A percentile compares a stretch with the other conserved stretches of the same genome.
These are phyloP conservation scores for Cathartes aura DNA, from an alignment of 2,113 vertebrate species.

Conservation along the genomic window DNA sequence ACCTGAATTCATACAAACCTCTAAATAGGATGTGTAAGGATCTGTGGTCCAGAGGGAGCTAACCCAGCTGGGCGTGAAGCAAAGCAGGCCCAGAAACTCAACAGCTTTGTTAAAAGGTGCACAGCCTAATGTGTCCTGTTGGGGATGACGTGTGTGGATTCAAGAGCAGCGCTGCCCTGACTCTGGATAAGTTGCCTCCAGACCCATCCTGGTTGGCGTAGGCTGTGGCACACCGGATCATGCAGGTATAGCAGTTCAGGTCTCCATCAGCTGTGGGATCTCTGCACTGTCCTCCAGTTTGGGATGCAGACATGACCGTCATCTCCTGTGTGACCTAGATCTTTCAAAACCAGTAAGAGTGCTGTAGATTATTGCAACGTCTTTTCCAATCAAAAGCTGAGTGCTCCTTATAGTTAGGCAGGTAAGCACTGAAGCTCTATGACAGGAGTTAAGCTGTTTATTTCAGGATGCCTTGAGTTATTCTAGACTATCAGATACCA, in stretches of 20 bases:
- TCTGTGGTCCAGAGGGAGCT: not conserved
- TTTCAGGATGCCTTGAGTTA: not conserved
- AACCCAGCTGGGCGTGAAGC: not conserved
- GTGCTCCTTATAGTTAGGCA: not conserved
- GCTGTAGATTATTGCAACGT: not conserved
- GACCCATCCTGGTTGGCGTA: accelerated
- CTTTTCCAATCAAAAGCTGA: not conserved
- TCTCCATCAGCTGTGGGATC: not conserved
- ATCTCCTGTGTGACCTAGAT: not conserved
- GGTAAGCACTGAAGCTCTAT: not conserved
- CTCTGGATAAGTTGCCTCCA: not conserved
- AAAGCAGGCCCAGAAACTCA: not conserved
- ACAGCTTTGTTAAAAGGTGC: not conserved
- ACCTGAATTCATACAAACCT: not conserved
- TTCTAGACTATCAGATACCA: not conserved
- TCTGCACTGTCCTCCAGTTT: not conserved
- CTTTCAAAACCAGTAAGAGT: not conserved
- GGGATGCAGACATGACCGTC: not conserved
- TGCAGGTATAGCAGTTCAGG: not conserved
- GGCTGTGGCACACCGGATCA: not conserved
- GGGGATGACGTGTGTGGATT: not conserved
- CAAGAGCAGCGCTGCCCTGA: not conserved
- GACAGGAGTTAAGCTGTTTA: not conserved
- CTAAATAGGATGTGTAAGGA: not conserved
- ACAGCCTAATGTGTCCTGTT: not conserved